These are phyloP conservation scores for Leptocoma aspasia DNA, from an alignment of 2,113 vertebrate species.

Conservation along the genomic window DNA sequence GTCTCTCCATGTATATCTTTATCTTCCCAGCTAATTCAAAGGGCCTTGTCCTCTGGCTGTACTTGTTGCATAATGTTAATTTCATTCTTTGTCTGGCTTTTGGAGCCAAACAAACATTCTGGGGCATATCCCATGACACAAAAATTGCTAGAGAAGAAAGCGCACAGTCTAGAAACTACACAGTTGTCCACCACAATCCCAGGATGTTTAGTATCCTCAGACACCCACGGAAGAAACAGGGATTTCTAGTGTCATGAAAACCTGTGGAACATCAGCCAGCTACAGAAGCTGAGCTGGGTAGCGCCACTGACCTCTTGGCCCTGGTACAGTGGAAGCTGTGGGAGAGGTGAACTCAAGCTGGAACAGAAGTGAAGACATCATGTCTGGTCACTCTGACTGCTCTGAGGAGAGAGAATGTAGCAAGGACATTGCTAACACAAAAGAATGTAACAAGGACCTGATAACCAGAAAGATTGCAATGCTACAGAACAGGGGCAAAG, in stretches of 20 bases:
- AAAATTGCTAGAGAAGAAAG: neutral
- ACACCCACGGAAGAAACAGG: neutral
- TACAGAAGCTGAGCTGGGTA: neutral
- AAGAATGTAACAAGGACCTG: neutral
- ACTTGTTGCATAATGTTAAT: neutral
- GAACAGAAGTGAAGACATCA: neutral
- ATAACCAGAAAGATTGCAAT: neutral
- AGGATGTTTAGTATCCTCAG: neutral
- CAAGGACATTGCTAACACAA: neutral
- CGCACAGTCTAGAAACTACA: neutral
- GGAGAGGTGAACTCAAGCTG: neutral
- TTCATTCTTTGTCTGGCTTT: neutral
- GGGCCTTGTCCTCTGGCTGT: rapidly evolving
- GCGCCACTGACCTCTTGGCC: neutral
- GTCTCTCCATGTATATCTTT: neutral
- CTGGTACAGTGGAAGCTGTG: neutral
- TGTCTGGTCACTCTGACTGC: neutral
- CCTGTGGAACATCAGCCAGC: neutral
- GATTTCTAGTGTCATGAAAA: neutral
- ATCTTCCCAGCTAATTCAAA: neutral
- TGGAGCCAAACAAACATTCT: neutral
- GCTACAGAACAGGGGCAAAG: neutral
- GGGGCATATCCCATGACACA: neutral
- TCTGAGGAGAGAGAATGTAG: neutral
- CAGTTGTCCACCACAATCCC: neutral